Evolutionary conservation across 2,888 invertebrate genomes (phyloP).

Genomic region (Nysson spinosus): DNA sequence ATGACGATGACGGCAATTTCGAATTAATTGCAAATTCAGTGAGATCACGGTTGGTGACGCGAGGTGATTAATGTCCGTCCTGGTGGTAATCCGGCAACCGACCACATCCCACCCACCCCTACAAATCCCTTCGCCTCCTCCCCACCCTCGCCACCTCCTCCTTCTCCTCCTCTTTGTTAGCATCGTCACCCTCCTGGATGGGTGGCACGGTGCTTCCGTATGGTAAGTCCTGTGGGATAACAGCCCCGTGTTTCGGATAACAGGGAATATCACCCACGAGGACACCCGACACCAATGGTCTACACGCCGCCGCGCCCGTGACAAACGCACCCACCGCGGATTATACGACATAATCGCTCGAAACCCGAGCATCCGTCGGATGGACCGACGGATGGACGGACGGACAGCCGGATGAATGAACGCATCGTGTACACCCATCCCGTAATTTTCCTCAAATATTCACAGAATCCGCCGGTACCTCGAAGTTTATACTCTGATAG

Average conservation of each 20-base stretch:
- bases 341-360: slow-evolving; percentile 76
- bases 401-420: neutral
- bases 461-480: neutral
- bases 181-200: slow-evolving; percentile 42
- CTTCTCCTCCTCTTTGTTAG: slow-evolving; percentile 33
- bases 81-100: slow-evolving; percentile 45
- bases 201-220: slow-evolving; percentile 56
- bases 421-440: slow-evolving; percentile 24
- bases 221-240: slow-evolving; percentile 76
- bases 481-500: no score
- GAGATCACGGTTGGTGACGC: slow-evolving; percentile 69
- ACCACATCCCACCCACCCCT: slow-evolving; percentile 36
- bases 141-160: slow-evolving; percentile 23
- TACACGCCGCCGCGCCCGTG: slow-evolving; percentile 54
- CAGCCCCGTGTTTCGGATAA: slow-evolving; percentile 76
- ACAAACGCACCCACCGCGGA: slow-evolving; percentile 72
- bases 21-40: slow-evolving; percentile 73
- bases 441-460: slow-evolving; percentile 63
- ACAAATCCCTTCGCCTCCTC: slow-evolving; percentile 16
- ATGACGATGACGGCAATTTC: slow-evolving; percentile 67
- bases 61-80: slow-evolving; percentile 70
- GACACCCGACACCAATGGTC: slow-evolving; percentile 56
- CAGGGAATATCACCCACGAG: slow-evolving; percentile 73
- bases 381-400: slow-evolving; percentile 24
- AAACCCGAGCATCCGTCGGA: slow-evolving; percentile 71